Base-by-base conservation (phyloP, 2,113 vertebrate genomes). In the Chloropsis cyanopogon region DNA sequence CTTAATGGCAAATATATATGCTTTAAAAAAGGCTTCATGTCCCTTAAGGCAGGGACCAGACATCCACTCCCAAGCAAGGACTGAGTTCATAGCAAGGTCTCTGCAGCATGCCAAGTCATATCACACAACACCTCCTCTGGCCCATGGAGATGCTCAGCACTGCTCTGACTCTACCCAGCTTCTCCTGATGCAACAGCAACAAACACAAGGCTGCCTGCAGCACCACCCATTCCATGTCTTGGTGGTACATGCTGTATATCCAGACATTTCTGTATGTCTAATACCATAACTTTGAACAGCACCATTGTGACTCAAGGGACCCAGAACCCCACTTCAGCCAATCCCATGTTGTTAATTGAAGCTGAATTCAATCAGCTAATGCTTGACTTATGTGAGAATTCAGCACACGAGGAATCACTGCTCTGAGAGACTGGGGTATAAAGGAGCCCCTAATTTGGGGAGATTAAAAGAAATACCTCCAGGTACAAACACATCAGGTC, bases 1-100 rank as follows among this genome's bases (percentile, higher is more conserved):
- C 60, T 56, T 75, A 90, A 94, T 31, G 10, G 75, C 54, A 95
- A 91, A 77, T 21, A 15, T 7, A 65, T 12, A 21, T 35, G 28
- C 73, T 89, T 93, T 75, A 44, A 53, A 83, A 93, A 77, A 86
- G 68, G 71, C 94, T 93, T 90, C 63, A 23, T 10, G 56, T 92
- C 84, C 79, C 90, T 94, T 57, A 69, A 68, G 90, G 88, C 88
- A 93, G 29, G 41, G 46, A 82, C 42, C 33, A 54, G 12, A 54
- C 10, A 83, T 24, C 26, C 50, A 63, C 47, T 77, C 44, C 54
- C 41, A 60, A 83, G 52, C 0, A 0, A 77, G 52, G 78, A 61
- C 59, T 7, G 50, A 82, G 92, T 81, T 93, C 92, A 94, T 56
- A 70, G 56, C 54, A 81, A 83, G 86, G 86, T 94, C 90, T 81